These are phyloP conservation scores for Ophioderma brevispina DNA, from an alignment of 35 echinoderm and acorn worm genomes.

Conservation along the genomic window DNA sequence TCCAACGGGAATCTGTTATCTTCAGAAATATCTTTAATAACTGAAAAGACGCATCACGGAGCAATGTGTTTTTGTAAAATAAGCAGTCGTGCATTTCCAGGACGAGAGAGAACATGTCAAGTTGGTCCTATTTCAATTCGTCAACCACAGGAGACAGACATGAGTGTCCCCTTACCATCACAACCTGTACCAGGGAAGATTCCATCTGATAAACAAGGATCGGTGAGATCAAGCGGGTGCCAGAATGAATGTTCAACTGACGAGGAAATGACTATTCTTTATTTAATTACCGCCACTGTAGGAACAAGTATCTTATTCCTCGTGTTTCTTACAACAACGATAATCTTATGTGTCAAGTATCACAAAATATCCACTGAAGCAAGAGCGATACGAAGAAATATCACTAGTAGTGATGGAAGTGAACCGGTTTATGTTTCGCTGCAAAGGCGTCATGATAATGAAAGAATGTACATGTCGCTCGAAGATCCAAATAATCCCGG, in stretches of 20 bases:
- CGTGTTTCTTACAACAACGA: not conserved
- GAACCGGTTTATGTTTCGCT: not conserved
- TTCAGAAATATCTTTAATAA: not conserved
- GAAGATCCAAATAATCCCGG: slow-evolving; percentile 5
- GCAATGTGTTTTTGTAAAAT: not conserved
- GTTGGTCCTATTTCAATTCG: not conserved
- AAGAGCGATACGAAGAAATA: not conserved
- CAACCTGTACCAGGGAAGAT: too few species aligned
- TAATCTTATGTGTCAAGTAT: not conserved
- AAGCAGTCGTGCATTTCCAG: not conserved
- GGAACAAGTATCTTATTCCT: not conserved
- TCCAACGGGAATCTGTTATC: not conserved
- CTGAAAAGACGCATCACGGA: not conserved
- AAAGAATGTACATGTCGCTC: not conserved
- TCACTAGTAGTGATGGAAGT: not conserved
- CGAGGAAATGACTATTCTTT: not conserved
- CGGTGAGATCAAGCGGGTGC: not conserved
- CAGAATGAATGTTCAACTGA: not conserved
- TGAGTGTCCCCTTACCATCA: too few species aligned
- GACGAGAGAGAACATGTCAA: not conserved
- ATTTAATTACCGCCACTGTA: not conserved
- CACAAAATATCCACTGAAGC: not conserved
- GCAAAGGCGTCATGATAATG: not conserved
- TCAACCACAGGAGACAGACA: not conserved
- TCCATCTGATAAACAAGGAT: not conserved